Conservation (phyloP, 1,140 invertebrate species). For the roundworm (Caenorhabditis elegans) region WBcel235 BX284603.4:4821501-4822000, state of each 20-base stretch:
- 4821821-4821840: constrained; percentile 50
- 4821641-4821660: constrained; percentile 59
- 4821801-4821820: constrained; percentile 57
- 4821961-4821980: constrained; percentile 54
- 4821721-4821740: constrained; percentile 52
- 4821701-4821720: constrained; percentile 60
- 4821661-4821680: constrained; percentile 56
- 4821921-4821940: too few relatives aligned
- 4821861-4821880: constrained; percentile 56
- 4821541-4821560: constrained; percentile 45
- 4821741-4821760: constrained; percentile 65
- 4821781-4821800: constrained; percentile 50
- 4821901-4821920: not conserved
- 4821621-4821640: constrained; percentile 56
- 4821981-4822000: constrained; percentile 54
- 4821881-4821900: constrained; percentile 45
- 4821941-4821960: constrained; percentile 51
- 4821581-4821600: constrained; percentile 53
- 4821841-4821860: constrained; percentile 51
- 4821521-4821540: constrained; percentile 64
- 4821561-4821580: constrained; percentile 54
- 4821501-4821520: constrained; percentile 64
- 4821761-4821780: constrained; percentile 57
- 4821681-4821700: constrained; percentile 62
- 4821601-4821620: constrained; percentile 57